phyloP scores from a whole-genome alignment of 2,888 invertebrate species.

The Lapara coniferarum region DNA sequence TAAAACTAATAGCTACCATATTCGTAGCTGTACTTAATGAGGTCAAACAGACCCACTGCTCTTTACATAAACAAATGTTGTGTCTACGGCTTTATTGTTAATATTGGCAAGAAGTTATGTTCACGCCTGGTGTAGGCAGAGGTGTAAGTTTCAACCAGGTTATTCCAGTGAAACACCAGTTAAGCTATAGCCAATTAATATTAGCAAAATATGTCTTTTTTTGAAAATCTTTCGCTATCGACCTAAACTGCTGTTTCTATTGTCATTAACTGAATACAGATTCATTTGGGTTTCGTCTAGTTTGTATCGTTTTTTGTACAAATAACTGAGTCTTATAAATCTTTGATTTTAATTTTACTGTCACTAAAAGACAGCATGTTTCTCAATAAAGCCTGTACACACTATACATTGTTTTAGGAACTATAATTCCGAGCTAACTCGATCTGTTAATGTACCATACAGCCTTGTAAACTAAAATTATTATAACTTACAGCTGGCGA shows the following conservation, averaged over 20 bases:
- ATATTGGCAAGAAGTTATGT: neutral
- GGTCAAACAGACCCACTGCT: neutral
- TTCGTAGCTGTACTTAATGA: constrained; percentile 9
- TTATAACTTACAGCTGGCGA: constrained; percentile 65
- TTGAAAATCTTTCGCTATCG: too few relatives aligned
- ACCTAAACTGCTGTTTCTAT: too few relatives aligned
- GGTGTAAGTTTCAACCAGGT: too few relatives aligned
- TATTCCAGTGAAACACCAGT: too few relatives aligned
- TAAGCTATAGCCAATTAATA: too few relatives aligned
- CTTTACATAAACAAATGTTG: neutral
- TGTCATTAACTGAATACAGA: too few relatives aligned
- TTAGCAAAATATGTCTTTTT: too few relatives aligned
- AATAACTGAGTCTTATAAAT: too few relatives aligned
- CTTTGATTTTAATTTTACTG: neutral
- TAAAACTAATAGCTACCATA: constrained; percentile 28
- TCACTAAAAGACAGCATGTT: too few relatives aligned
- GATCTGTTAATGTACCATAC: constrained; percentile 21
- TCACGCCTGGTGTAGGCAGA: neutral
- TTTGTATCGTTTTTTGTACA: too few relatives aligned
- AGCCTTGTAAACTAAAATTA: constrained; percentile 63
- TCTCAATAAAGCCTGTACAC: neutral
- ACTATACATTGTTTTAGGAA: constrained; percentile 32
- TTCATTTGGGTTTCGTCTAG: too few relatives aligned
- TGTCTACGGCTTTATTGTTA: neutral
- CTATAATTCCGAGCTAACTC: constrained; percentile 30